A percentile compares a stretch with the other conserved stretches of the same genome.
Evolutionary conservation across 2,888 invertebrate genomes (phyloP).

Genomic region (Salticus scenicus): DNA sequence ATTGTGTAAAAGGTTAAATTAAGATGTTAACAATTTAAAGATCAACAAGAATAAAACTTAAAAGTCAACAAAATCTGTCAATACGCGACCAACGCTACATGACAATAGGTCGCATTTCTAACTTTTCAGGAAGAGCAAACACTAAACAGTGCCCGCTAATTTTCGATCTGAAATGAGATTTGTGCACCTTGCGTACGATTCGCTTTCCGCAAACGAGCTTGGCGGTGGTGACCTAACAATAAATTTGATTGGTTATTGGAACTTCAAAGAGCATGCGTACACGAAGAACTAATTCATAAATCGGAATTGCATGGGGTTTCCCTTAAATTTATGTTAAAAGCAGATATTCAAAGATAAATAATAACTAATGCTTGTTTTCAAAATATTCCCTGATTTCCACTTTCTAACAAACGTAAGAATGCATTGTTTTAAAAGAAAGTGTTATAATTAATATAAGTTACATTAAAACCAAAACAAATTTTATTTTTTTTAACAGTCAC

Average conservation of each 20-base stretch:
- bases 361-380: too few relatives aligned
- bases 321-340: too few relatives aligned
- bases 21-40: slow-evolving; percentile 20
- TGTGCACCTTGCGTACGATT: slow-evolving; percentile 66
- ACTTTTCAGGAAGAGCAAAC: slow-evolving; percentile 15
- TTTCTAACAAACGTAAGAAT: too few relatives aligned
- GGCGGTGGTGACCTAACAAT: slow-evolving; percentile 59
- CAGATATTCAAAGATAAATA: too few relatives aligned
- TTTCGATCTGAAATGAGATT: slow-evolving; percentile 62
- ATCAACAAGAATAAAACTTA: slow-evolving; percentile 50
- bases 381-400: too few relatives aligned
- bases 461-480: too few relatives aligned
- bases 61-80: slow-evolving; percentile 21
- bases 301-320: too few relatives aligned
- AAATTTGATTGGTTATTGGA: slow-evolving; percentile 44
- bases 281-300: slow-evolving; percentile 26
- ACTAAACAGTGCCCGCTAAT: slow-evolving; percentile 49
- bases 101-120: slow-evolving; percentile 23
- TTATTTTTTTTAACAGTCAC: too few relatives aligned
- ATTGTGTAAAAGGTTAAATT: slow-evolving; percentile 10
- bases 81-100: slow-evolving; percentile 28
- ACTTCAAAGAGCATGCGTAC: slow-evolving; percentile 59
- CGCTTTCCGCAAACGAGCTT: slow-evolving; percentile 69
- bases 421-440: too few relatives aligned
- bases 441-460: too few relatives aligned